Conservation (phyloP, 2,888 invertebrate species). For the Antheraea assamensis region DNA sequence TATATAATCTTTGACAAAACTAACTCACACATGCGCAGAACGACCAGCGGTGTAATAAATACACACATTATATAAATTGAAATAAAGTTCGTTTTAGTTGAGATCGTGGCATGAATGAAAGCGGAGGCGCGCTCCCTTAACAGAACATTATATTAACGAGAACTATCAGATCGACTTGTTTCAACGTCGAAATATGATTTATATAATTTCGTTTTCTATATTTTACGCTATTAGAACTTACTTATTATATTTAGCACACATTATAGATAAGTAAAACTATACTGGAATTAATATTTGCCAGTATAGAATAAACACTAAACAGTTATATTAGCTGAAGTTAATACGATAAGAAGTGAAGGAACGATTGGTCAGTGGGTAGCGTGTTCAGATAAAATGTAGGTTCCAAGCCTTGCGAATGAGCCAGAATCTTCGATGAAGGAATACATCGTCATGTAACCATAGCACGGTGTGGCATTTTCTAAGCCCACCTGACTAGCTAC, state of each 20-base stretch:
- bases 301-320: no score
- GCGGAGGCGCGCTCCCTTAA: slow-evolving; percentile 60
- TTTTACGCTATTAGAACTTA: neutral
- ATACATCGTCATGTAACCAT: no score
- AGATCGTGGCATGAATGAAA: slow-evolving; percentile 78
- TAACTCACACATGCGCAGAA: slow-evolving; percentile 71
- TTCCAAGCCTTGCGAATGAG: no score
- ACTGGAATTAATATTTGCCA: neutral
- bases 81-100: slow-evolving; percentile 82
- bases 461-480: no score
- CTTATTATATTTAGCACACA: neutral
- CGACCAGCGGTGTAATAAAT: slow-evolving; percentile 45
- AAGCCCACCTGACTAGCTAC: no score
- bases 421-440: no score
- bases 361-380: no score
- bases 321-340: no score
- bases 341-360: no score
- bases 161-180: neutral
- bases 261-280: neutral
- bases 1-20: slow-evolving; percentile 53
- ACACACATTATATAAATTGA: slow-evolving; percentile 73
- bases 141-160: slow-evolving; percentile 2
- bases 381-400: no score
- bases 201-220: neutral
- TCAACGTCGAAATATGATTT: neutral